Base-by-base conservation (phyloP, 2,113 vertebrate genomes). In the Carassius carassius region DNA sequence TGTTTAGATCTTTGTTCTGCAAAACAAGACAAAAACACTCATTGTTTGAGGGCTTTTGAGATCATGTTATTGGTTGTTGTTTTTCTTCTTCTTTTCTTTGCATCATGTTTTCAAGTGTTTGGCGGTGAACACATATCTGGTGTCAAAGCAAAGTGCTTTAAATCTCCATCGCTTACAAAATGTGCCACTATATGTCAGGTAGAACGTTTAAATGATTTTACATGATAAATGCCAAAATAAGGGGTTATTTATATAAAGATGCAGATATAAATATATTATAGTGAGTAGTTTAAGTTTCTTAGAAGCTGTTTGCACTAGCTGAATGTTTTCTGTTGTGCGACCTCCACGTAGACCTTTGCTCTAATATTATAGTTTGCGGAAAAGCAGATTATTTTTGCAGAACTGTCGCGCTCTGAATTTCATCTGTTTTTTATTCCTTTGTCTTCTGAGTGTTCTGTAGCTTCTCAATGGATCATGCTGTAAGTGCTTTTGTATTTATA, bases 291-390 rank as follows among this genome's bases (percentile, higher is more conserved):
- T 92, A 93, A 92, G 91, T 92, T 93, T 92, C 88, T 94, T 95
- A 94, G 94, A 93, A 89, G 91, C 91, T 94, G 93, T 94, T 95
- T 95, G 94, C 94, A 95, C 94, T 93, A 94, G 93, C 88, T 92
- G 86, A 92, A 92, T 93, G 92, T 95, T 94, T 90, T 93, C 84
- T 91, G 91, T 95, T 91, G 90, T 91, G 93, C 91, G 86, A 93
- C 85, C 73, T 90, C 90, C 87, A 91, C 92, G 93, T 94, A 92
- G 89, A 83, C 84, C 49, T 92, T 90, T 90, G 47, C 44, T 76
- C 41, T 49, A 23, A 54, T 90, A 90, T 90, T 93, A 86, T 91
- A 94, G 93, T 94, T 94, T 92, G 92, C 92, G 91, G 90, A 89
- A 88, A 92, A 92, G 86, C 90, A 83, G 90, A 91, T 93, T 94